Conservation (phyloP, 1,140 invertebrate genomes). For the Neotoxoptera formosana region DNA sequence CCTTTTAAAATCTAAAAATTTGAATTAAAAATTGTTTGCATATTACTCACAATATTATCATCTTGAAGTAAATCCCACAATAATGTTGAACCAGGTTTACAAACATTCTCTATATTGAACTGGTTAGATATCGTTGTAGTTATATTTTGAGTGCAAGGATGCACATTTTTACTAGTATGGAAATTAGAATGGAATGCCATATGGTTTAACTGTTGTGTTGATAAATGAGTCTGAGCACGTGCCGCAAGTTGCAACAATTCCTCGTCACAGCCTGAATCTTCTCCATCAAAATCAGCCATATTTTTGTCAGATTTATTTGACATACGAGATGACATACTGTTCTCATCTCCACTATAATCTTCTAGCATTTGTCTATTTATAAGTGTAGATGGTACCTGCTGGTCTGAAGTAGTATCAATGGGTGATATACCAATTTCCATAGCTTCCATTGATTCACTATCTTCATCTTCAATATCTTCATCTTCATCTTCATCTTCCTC, state of each 20-base stretch:
- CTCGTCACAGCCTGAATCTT: slow-evolving; percentile 85
- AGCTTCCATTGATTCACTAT: slow-evolving; percentile 62
- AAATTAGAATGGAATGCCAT: slow-evolving; percentile 62
- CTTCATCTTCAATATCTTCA: slow-evolving; percentile 62
- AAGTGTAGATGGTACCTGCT: slow-evolving; percentile 61
- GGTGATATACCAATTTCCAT: slow-evolving; percentile 57
- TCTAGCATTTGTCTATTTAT: slow-evolving; percentile 66
- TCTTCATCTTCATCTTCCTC: slow-evolving; percentile 62
- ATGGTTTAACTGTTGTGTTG: slow-evolving; percentile 63
- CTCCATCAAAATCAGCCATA: slow-evolving; percentile 93
- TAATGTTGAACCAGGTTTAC: slow-evolving; percentile 86
- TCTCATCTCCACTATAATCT: slow-evolving; percentile 75
- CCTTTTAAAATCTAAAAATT: background rate
- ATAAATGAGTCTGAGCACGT: slow-evolving; percentile 60
- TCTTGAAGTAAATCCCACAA: slow-evolving; percentile 95
- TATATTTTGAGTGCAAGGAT: slow-evolving; percentile 55
- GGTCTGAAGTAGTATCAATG: slow-evolving; percentile 59
- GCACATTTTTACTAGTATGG: slow-evolving; percentile 58
- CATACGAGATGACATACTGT: slow-evolving; percentile 84
- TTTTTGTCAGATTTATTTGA: slow-evolving; percentile 95
- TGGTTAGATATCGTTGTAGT: slow-evolving; percentile 65
- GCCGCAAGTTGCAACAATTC: slow-evolving; percentile 81
- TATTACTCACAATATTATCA: slow-evolving; percentile 80
- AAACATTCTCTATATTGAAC: slow-evolving; percentile 81
- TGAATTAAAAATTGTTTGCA: background rate